Percentiles rank a stretch among this genome's conserved stretches.
phyloP scores from a whole-genome alignment of 2,113 vertebrate genomes.

The Aspiorhynchus laticeps region DNA sequence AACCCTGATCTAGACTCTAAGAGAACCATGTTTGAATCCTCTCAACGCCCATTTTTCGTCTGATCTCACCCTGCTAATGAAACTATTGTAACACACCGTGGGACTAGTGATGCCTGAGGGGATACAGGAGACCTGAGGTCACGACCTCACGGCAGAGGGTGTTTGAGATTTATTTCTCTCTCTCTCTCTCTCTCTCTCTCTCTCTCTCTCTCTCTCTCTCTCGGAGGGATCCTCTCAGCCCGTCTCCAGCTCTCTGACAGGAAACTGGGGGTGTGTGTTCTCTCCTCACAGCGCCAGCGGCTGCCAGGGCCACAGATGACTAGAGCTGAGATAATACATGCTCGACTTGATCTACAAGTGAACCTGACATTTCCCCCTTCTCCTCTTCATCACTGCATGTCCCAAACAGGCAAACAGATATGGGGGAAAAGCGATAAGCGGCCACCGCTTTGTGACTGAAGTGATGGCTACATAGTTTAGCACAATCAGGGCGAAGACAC shows the following conservation, averaged over 20 bases:
- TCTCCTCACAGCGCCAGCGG: slow-evolving; percentile 30
- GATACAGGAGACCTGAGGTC: slow-evolving; percentile 23
- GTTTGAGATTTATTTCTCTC: slow-evolving; percentile 42
- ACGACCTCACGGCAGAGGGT: slow-evolving; percentile 27
- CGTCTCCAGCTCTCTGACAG: not conserved
- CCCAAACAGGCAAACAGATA: slow-evolving; percentile 73
- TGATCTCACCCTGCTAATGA: slow-evolving; percentile 7
- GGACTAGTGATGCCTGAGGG: not conserved
- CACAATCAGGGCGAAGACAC: slow-evolving; percentile 60
- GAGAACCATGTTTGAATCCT: not conserved
- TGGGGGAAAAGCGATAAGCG: slow-evolving; percentile 70
- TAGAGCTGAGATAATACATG: slow-evolving; percentile 76
- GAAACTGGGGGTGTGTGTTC: slow-evolving; percentile 19
- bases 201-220: slow-evolving; percentile 13
- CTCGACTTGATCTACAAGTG: slow-evolving; percentile 80
- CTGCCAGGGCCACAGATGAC: slow-evolving; percentile 66
- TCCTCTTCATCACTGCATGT: slow-evolving; percentile 74
- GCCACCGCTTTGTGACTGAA: slow-evolving; percentile 69
- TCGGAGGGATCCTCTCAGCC: slow-evolving; percentile 1
- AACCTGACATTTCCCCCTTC: slow-evolving; percentile 75
- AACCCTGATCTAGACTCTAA: not conserved
- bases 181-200: slow-evolving; percentile 20
- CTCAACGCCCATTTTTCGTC: slow-evolving; percentile 1
- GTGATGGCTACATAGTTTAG: slow-evolving; percentile 67
- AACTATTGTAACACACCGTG: not conserved